These are phyloP conservation scores for Carlito syrichta DNA, from an alignment of 2,113 vertebrate species.

Conservation along the genomic window DNA sequence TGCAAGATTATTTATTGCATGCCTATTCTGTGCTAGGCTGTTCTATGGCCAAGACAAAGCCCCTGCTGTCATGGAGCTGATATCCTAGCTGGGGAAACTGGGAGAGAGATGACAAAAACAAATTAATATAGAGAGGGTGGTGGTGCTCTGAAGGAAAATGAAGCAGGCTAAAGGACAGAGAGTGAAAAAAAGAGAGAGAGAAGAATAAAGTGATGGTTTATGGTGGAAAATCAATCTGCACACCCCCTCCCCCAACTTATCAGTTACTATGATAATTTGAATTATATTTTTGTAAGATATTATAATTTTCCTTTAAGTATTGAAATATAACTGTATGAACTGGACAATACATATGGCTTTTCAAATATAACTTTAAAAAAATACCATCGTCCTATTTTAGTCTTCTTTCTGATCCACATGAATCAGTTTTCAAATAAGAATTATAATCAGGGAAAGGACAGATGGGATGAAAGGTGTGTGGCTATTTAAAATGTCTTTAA, in stretches of 20 bases:
- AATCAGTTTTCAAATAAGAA: constrained; percentile 17
- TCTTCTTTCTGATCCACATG: constrained; percentile 5
- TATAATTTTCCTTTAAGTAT: neutral
- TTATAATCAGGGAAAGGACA: neutral
- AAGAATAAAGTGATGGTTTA: too few species aligned
- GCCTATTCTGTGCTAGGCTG: too few species aligned
- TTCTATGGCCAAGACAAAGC: too few species aligned
- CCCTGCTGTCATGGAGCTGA: too few species aligned
- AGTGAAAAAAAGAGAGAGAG: too few species aligned
- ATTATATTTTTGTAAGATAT: neutral
- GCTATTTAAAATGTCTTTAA: neutral
- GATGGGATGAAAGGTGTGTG: neutral
- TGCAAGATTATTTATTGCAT: too few species aligned
- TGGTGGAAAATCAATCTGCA: neutral
- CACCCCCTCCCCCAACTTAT: neutral
- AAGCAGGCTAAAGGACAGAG: too few species aligned
- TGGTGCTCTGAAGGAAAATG: too few species aligned
- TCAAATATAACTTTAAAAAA: neutral
- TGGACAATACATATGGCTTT: neutral
- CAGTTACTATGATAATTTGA: neutral
- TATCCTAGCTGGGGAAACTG: too few species aligned
- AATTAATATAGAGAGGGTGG: too few species aligned
- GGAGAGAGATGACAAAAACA: too few species aligned
- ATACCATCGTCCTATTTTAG: neutral
- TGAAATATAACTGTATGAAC: neutral